A percentile compares a stretch with the other conserved stretches of the same genome.
Conservation (phyloP, 2,113 vertebrate genomes). For the Scortum barcoo region DNA sequence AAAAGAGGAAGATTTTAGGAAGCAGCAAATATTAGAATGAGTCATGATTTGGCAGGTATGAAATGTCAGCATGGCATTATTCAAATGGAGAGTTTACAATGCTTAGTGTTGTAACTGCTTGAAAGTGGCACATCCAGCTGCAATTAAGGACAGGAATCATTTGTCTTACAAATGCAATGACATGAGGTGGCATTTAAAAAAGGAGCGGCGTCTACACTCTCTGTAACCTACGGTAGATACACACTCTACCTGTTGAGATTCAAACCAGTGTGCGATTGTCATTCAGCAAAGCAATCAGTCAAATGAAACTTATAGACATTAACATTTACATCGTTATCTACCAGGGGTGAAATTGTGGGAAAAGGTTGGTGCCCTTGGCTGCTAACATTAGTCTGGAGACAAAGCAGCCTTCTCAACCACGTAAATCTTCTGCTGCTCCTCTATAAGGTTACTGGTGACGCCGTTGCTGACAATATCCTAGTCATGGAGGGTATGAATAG, state of each 20-base stretch:
- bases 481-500: slow-evolving; percentile 78
- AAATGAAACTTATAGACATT: slow-evolving; percentile 27
- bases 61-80: neutral
- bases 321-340: slow-evolving; percentile 46
- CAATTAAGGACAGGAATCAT: neutral
- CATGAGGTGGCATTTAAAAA: neutral
- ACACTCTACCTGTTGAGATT: slow-evolving; percentile 19
- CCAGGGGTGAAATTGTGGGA: slow-evolving; percentile 57
- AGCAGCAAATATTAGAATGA: neutral
- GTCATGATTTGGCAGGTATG: neutral
- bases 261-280: slow-evolving; percentile 18
- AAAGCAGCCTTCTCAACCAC: slow-evolving; percentile 56
- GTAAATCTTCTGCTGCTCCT: slow-evolving; percentile 59
- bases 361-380: slow-evolving; percentile 60
- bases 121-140: neutral
- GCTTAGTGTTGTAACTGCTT: neutral
- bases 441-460: slow-evolving; percentile 60
- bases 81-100: neutral
- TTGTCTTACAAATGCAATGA: neutral
- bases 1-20: neutral
- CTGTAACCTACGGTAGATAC: slow-evolving; percentile 3
- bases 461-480: slow-evolving; percentile 71
- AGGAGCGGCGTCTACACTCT: neutral
- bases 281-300: slow-evolving; percentile 32
- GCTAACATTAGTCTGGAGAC: slow-evolving; percentile 60